These are phyloP conservation scores for Papilio polyxenes DNA, from an alignment of 1,140 invertebrate species.

Conservation along the genomic window DNA sequence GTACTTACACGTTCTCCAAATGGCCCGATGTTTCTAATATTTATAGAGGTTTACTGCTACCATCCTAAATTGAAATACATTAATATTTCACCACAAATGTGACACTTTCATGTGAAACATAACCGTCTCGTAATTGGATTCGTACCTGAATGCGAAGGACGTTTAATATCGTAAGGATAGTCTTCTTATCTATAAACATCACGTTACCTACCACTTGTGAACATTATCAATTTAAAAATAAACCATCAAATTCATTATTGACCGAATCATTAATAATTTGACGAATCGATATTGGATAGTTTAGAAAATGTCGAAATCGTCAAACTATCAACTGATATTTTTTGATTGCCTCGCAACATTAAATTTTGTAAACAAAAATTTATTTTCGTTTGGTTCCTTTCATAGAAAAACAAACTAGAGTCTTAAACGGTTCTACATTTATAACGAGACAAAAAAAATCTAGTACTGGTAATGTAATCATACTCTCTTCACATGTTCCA, in stretches of 20 bases:
- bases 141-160: constrained; percentile 69
- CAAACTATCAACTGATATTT: neutral
- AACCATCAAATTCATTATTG: neutral
- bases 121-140: constrained; percentile 80
- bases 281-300: too few species aligned
- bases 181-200: neutral
- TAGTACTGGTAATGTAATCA: neutral
- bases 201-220: neutral
- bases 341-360: too few species aligned
- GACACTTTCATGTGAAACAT: constrained; percentile 78
- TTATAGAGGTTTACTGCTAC: constrained; percentile 77
- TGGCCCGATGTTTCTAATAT: constrained; percentile 70
- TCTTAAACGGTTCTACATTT: too few species aligned
- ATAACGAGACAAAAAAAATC: neutral
- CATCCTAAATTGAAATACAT: constrained; percentile 80
- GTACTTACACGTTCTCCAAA: constrained; percentile 73
- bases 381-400: too few species aligned
- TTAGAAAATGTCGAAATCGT: neutral
- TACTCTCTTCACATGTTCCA: neutral
- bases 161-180: constrained; percentile 51
- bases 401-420: too few species aligned
- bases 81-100: constrained; percentile 80
- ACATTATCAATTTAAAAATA: neutral
- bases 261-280: too few species aligned
- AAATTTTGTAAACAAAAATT: too few species aligned